A percentile compares a stretch with the other conserved stretches of the same genome.
Evolutionary conservation across 2,113 vertebrate species (phyloP).

Genomic region (Clarias batrachus): DNA sequence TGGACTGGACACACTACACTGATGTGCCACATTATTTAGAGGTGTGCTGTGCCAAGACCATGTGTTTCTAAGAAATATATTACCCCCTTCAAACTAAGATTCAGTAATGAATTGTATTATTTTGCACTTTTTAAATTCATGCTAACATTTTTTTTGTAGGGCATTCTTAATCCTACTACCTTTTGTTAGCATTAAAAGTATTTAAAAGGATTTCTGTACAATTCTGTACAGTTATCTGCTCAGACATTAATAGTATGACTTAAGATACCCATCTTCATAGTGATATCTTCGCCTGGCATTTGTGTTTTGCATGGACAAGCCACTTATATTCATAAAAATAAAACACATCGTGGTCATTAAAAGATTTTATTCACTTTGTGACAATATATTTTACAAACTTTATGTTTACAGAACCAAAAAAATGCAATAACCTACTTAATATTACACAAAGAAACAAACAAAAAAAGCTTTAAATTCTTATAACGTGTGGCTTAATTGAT

Average conservation of each 20-base stretch:
- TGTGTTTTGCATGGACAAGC: neutral
- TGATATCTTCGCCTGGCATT: neutral
- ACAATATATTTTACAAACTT: slow-evolving; percentile 70
- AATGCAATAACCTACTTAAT: slow-evolving; percentile 65
- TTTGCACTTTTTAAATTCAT: neutral
- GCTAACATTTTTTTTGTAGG: neutral
- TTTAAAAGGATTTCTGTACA: neutral
- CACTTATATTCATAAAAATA: neutral
- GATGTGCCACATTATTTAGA: neutral
- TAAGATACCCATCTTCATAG: neutral
- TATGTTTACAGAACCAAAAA: slow-evolving; percentile 62
- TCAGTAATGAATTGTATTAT: neutral
- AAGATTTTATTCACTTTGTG: slow-evolving; percentile 70
- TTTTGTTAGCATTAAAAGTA: neutral
- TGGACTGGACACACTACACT: neutral
- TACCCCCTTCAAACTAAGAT: neutral
- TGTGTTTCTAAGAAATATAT: too few species aligned
- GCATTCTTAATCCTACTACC: neutral
- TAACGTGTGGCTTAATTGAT: slow-evolving; percentile 38
- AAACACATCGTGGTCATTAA: slow-evolving; percentile 51
- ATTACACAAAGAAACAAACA: slow-evolving; percentile 65
- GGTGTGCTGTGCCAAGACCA: neutral
- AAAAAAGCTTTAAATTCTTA: slow-evolving; percentile 65
- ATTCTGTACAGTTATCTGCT: neutral
- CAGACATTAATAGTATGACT: neutral